Evolutionary conservation across 2,797 vertebrate genomes (phyloP).

Genomic region (Apogon talboti): DNA sequence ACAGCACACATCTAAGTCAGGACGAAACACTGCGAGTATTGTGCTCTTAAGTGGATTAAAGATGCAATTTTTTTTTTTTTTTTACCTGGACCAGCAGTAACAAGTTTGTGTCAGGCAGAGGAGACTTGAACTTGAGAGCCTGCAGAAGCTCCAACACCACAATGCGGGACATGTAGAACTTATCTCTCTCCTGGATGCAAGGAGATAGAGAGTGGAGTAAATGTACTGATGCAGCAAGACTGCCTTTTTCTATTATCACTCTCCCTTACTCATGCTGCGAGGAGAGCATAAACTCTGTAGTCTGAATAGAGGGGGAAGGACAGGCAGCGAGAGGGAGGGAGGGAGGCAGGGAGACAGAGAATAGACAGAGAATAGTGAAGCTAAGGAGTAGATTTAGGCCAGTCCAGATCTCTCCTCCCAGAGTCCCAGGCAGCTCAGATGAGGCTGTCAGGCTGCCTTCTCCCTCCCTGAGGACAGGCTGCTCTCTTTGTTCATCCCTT

Average conservation of each 20-base stretch:
- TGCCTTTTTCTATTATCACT: conserved; percentile 79
- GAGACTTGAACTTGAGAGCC: conserved; percentile 97
- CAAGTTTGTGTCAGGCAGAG: conserved; percentile 96
- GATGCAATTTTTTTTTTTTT: background rate
- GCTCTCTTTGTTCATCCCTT: conserved; percentile 82
- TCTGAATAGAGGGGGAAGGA: conserved; percentile 75
- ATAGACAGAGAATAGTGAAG: conserved; percentile 76
- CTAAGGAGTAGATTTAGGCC: conserved; percentile 83
- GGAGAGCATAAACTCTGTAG: conserved; percentile 73
- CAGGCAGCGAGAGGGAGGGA: conserved; percentile 62
- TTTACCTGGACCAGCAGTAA: conserved; percentile 96
- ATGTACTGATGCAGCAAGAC: conserved; percentile 80
- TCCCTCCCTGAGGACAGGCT: conserved; percentile 79
- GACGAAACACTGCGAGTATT: background rate
- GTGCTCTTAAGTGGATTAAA: conserved; percentile 12
- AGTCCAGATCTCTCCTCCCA: conserved; percentile 82
- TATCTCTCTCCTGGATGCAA: conserved; percentile 93
- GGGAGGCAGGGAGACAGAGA: conserved; percentile 63
- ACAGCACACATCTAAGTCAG: conserved; percentile 24
- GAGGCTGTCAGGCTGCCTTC: conserved; percentile 80
- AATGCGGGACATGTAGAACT: conserved; percentile 97
- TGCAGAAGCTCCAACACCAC: conserved; percentile 96
- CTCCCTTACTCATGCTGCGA: conserved; percentile 75
- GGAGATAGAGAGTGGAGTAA: conserved; percentile 72
- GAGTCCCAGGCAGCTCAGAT: conserved; percentile 83